A percentile compares a stretch with the other conserved stretches of the same genome.
These are phyloP conservation scores for Philotrypesis tridentata DNA, from an alignment of 1,140 invertebrate genomes.

Conservation along the genomic window DNA sequence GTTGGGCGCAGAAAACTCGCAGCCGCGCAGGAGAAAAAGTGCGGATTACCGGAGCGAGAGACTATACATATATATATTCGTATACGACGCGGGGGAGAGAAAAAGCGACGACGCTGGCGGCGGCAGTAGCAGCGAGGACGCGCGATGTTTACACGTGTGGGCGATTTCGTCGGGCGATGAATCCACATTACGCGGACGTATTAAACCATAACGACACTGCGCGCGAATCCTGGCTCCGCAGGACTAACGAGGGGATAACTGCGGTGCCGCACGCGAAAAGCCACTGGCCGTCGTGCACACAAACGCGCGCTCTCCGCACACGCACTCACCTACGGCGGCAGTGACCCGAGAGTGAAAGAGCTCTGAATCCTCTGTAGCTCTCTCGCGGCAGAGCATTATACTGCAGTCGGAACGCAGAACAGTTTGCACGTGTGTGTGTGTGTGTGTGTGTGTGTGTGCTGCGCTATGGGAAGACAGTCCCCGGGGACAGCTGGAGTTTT, in stretches of 20 bases:
- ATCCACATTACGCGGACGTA: slow-evolving; percentile 65
- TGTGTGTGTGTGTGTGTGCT: no score
- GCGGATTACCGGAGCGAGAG: no score
- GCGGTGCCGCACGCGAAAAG: slow-evolving; percentile 49
- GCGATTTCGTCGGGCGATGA: slow-evolving; percentile 60
- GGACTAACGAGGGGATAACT: slow-evolving; percentile 58
- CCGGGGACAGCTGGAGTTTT: slow-evolving; percentile 12
- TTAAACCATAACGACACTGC: slow-evolving; percentile 67
- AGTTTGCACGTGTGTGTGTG: background rate
- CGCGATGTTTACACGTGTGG: slow-evolving; percentile 63
- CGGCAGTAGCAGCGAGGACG: slow-evolving; percentile 37
- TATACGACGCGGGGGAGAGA: slow-evolving; percentile 35
- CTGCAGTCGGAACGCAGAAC: background rate
- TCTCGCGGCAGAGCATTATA: background rate
- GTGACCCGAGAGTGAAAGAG: slow-evolving; percentile 15
- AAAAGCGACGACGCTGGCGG: slow-evolving; percentile 45
- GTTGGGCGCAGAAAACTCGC: background rate
- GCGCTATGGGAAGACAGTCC: background rate
- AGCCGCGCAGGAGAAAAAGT: background rate
- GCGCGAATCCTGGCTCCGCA: slow-evolving; percentile 54
- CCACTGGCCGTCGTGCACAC: slow-evolving; percentile 35
- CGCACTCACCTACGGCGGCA: slow-evolving; percentile 11
- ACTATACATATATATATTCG: no score
- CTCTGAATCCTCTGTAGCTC: slow-evolving; percentile 6
- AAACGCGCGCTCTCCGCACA: no score